Base-by-base conservation (phyloP, 2,888 invertebrate species). In the Drosophila stalkeri region DNA sequence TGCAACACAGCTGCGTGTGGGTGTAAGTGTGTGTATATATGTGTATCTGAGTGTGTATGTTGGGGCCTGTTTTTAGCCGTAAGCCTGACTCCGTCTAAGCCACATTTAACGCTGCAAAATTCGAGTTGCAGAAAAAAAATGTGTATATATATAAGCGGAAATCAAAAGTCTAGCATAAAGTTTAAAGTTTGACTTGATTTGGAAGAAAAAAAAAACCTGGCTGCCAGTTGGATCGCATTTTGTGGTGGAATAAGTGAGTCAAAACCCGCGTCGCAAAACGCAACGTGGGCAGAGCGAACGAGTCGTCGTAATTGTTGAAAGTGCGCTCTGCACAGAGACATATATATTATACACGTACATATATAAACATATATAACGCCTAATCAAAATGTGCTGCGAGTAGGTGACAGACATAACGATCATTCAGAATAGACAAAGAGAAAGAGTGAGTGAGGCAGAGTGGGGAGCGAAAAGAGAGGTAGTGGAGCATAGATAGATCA, bases 261-360 rank as follows among this genome's bases (percentile, higher is more conserved):
- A 89, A 84, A 84, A 86, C 70, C 66, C 55, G 55, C 65, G 80
- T 77, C 66, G 61, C 80, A 85, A 72, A 72, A 70, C 71, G 47
- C 63, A 86, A 84, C 84, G 84, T 89, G 84, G 87, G 89, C 72
- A 89, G 89, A 65, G 70, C 67, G 78, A 78, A 80, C 84, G 77
- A 81, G 82, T 89, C 89, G 88, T 85, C 90, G 88, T 87, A 85
- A 85, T 85, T 89, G 85, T 85, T 85, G 85, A 89, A 85, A 85
- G 85, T 85, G 82, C 88, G 68, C 82, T 82, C 77, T 72, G 77
- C 79, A 76, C 80, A 62, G 51, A 65, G 23, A 54, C n/a, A 51
- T 44, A 67, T n/a, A 52, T 62, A 55, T 9, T 35, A 41, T 46
- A 39, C 46, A 27, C 6, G 31, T 35, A n/a, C 49, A 49, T 27